phyloP scores from a whole-genome alignment of 2,888 invertebrate species.

The Noctua janthe region DNA sequence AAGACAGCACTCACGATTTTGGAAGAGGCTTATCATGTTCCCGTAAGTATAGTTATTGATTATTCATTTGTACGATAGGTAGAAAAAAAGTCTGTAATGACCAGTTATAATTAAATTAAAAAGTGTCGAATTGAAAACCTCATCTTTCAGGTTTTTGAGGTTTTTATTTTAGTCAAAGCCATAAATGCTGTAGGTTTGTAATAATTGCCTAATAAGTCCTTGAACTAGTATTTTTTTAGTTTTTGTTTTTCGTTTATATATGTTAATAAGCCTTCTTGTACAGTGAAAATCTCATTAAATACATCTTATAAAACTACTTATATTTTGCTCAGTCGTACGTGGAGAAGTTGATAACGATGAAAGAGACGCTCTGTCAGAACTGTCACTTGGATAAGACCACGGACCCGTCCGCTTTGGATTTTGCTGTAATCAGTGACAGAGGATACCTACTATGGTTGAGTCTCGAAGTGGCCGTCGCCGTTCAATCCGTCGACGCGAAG shows the following conservation, averaged over 20 bases:
- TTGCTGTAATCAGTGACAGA: slow-evolving; percentile 93
- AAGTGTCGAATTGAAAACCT: no score
- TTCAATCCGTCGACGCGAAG: slow-evolving; percentile 92
- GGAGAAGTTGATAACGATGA: slow-evolving; percentile 93
- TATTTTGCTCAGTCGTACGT: slow-evolving; percentile 91
- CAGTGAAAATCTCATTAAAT: background rate
- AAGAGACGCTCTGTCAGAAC: slow-evolving; percentile 91
- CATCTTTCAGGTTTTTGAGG: background rate
- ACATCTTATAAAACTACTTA: background rate
- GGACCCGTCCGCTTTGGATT: slow-evolving; percentile 93
- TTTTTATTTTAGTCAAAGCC: background rate
- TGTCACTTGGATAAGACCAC: slow-evolving; percentile 91
- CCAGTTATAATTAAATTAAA: no score
- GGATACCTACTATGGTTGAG: slow-evolving; percentile 94
- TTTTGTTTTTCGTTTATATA: no score
- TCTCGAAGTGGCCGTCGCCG: slow-evolving; percentile 93
- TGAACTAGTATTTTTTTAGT: background rate
- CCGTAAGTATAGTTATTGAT: slow-evolving; percentile 87
- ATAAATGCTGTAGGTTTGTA: background rate
- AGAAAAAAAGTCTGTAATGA: no score
- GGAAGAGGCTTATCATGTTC: slow-evolving; percentile 98
- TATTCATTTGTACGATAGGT: no score
- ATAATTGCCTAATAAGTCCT: background rate
- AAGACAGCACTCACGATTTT: slow-evolving; percentile 95
- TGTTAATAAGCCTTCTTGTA: background rate